phyloP scores from a whole-genome alignment of 2,888 invertebrate genomes.

The Prosopocoilus inquinatus region DNA sequence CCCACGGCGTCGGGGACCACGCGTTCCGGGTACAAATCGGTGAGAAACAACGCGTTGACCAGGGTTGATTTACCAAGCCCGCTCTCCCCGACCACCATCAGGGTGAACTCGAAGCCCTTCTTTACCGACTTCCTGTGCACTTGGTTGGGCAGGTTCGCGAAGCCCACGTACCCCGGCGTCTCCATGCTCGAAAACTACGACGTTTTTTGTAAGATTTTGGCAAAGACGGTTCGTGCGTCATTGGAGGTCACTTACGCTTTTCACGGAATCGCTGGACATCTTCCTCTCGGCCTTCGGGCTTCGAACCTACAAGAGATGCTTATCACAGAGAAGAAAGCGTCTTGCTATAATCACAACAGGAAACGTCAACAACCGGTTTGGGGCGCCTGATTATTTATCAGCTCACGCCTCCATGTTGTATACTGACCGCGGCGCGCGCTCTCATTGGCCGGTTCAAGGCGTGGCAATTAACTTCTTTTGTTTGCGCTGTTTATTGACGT shows the following conservation, averaged over 20 bases:
- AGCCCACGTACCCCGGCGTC: conserved; percentile 87
- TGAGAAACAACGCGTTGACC: conserved; percentile 91
- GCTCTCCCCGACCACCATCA: conserved; percentile 86
- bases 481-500: too few relatives aligned
- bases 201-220: neutral
- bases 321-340: neutral
- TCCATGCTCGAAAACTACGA: conserved; percentile 79
- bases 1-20: conserved; percentile 85
- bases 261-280: conserved; percentile 58
- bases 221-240: conserved; percentile 14
- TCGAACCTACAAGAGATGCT: too few relatives aligned
- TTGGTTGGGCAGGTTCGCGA: conserved; percentile 94
- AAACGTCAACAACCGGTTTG: neutral
- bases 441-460: conserved; percentile 17
- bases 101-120: conserved; percentile 95
- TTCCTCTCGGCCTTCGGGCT: conserved; percentile 23
- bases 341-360: conserved; percentile 2
- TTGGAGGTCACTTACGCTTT: conserved; percentile 53
- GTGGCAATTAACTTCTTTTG: conserved; percentile 9
- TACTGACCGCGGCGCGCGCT: neutral
- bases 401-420: conserved; percentile 17
- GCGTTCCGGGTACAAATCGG: conserved; percentile 92
- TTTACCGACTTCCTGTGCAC: conserved; percentile 97
- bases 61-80: conserved; percentile 94
- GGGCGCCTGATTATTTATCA: conserved; percentile 1